Percentiles rank a stretch among this genome's conserved stretches.
Conservation (phyloP, 1,140 invertebrate genomes). For the Eriocheir sinensis region DNA sequence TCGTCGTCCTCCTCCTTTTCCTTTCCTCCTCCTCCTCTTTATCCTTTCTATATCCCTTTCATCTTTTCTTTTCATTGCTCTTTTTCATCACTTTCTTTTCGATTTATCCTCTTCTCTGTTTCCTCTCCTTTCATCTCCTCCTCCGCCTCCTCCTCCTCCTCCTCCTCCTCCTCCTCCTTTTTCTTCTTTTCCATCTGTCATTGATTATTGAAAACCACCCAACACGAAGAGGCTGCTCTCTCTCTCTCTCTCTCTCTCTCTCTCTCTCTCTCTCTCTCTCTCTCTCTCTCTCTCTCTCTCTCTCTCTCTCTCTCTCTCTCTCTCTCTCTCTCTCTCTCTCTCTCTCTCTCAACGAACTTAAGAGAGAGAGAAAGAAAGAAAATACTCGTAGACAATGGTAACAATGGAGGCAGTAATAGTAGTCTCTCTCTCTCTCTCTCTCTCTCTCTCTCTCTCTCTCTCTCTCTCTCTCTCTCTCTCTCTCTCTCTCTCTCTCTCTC, state of each 20-base stretch:
- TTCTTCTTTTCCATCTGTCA: slow-evolving; percentile 18
- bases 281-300: slow-evolving; percentile 18
- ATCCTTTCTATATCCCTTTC: neutral
- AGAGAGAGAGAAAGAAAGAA: neutral
- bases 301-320: neutral
- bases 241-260: neutral
- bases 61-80: neutral
- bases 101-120: neutral
- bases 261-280: slow-evolving; percentile 6
- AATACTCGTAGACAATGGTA: neutral
- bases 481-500: slow-evolving; percentile 40
- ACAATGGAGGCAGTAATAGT: neutral
- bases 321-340: neutral
- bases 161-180: slow-evolving; percentile 24
- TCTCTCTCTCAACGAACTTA: neutral
- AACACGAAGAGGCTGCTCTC: neutral
- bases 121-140: slow-evolving; percentile 1
- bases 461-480: slow-evolving; percentile 43
- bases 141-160: slow-evolving; percentile 32
- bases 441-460: slow-evolving; percentile 43
- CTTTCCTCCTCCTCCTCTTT: neutral
- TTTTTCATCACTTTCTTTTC: neutral
- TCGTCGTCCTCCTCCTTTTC: neutral
- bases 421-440: neutral
- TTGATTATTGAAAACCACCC: no score